phyloP scores from a whole-genome alignment of 2,888 invertebrate genomes.

The Plagiodera versicolora region DNA sequence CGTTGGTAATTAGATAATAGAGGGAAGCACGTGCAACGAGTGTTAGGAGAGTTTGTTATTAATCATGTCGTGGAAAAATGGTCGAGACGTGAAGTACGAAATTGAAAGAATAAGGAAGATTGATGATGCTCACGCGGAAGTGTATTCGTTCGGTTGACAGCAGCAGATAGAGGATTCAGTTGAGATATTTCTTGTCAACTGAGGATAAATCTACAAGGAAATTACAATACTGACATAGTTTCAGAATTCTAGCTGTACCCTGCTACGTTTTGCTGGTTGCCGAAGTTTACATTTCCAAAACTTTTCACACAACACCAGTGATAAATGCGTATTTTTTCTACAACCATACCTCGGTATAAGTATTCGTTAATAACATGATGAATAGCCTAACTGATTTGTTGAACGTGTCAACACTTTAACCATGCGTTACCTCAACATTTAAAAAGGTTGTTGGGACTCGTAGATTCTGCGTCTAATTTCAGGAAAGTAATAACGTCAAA shows the following conservation, averaged over 20 bases:
- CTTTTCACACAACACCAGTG: too few relatives aligned
- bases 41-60: not conserved
- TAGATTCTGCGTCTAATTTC: not conserved
- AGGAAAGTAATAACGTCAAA: not conserved
- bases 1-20: not conserved
- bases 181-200: too few relatives aligned
- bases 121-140: not conserved
- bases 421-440: not conserved
- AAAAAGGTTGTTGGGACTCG: not conserved
- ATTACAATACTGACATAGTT: too few relatives aligned
- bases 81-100: not conserved
- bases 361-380: not conserved
- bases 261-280: too few relatives aligned
- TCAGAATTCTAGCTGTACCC: too few relatives aligned
- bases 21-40: conserved; percentile 7
- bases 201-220: too few relatives aligned
- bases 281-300: too few relatives aligned
- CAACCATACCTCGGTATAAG: too few relatives aligned
- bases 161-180: too few relatives aligned
- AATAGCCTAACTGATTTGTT: not conserved
- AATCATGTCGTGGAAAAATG: not conserved
- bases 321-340: too few relatives aligned
- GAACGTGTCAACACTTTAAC: not conserved
- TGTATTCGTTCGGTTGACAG: not conserved
- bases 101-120: not conserved